A percentile compares a stretch with the other conserved stretches of the same genome.
Conservation (phyloP, 2,888 invertebrate genomes). For the Hipparchia semele region DNA sequence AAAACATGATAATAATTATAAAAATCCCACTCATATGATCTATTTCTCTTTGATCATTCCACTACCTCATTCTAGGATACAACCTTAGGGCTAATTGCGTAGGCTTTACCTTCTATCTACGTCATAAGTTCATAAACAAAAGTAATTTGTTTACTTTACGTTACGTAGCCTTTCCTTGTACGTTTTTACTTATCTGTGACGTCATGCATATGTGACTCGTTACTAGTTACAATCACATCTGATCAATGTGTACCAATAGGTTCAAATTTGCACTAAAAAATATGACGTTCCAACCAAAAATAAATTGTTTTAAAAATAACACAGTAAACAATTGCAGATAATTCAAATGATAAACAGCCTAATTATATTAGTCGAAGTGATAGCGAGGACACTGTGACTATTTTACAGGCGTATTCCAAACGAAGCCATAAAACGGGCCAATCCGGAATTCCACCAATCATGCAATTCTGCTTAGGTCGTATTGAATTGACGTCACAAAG, state of each 20-base stretch:
- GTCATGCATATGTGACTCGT: not conserved
- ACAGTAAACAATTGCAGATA: not conserved
- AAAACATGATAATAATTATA: no score
- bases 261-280: constrained; percentile 1
- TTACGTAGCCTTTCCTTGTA: not conserved
- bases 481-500: constrained; percentile 59
- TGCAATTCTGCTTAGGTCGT: constrained; percentile 49
- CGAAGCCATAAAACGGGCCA: constrained; percentile 30
- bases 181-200: not conserved
- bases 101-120: no score
- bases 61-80: not conserved
- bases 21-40: no score
- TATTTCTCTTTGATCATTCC: not conserved
- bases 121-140: no score
- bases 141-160: no score
- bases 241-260: not conserved
- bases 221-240: not conserved
- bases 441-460: constrained; percentile 55
- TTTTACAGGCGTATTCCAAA: constrained; percentile 10
- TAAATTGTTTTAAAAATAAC: not conserved
- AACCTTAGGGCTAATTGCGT: no score
- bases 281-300: not conserved
- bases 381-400: not conserved
- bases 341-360: not conserved
- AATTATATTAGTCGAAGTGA: not conserved